Evolutionary conservation across 2,113 vertebrate genomes (phyloP), one percentile per base, ranked within the genome.

Genomic region (Romanogobio albipinnatus): DNA sequence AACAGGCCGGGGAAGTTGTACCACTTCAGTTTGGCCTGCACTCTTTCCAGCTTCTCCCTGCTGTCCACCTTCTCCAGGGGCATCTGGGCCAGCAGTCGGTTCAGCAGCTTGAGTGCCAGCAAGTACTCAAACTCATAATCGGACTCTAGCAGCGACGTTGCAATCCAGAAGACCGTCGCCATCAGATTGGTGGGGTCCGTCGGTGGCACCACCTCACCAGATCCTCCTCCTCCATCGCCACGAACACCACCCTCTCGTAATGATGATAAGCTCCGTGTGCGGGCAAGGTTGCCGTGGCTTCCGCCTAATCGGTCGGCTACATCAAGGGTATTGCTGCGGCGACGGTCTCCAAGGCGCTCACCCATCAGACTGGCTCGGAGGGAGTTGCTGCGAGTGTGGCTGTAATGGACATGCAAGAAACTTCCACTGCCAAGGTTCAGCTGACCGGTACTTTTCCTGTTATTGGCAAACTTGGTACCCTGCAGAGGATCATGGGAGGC

Each of bases 61-160:
- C 97, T 98, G 90, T 99, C 98, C 0, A 91, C 93, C 22, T 96
- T 96, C 87, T 99, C 98, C 94, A 99, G 93, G 81, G 98, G 97
- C 92, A 99, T 92, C 83, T 99, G 98, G 84, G 96, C 95, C 73
- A 99, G 96, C 88, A 99, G 96, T 90, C 97, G 97, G 93, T 99
- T 99, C 39, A 99, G 96, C 0, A 99, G 93, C 86, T 96, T 95
- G 89, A 99, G 96, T 5, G 98, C 98, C 90, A 99, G 91, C 91
- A 99, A 95, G 87, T 99, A 99, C 92, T 99, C 98, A 49, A 98
- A 99, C 86, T 99, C 98, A 1, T 99, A 99, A 93, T 99, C 98
- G 0, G 98, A 99, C 93, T 99, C 98, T 0, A 99, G 91, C 81
- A 99, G 92, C 0, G 98, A 99, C 1, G 96, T 90, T 10, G 97